These are phyloP conservation scores for Athripsodes cinereus DNA, from an alignment of 2,888 invertebrate species.

Conservation along the genomic window DNA sequence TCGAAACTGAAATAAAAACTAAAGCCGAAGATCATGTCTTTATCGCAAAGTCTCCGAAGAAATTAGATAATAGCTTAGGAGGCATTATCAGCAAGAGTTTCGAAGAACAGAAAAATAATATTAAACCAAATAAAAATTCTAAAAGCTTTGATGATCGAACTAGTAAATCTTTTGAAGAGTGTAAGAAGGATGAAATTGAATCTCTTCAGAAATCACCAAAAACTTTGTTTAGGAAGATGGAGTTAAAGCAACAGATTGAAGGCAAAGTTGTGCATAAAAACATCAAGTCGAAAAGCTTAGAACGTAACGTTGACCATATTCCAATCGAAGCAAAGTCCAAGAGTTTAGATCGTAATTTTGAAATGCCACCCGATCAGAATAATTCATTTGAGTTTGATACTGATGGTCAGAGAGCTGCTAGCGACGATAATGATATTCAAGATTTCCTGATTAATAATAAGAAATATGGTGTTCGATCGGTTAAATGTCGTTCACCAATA, in stretches of 20 bases:
- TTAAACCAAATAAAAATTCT: slow-evolving; percentile 52
- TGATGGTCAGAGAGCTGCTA: slow-evolving; percentile 37
- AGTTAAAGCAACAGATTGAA: slow-evolving; percentile 58
- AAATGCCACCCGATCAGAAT: slow-evolving; percentile 39
- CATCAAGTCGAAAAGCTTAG: slow-evolving; percentile 62
- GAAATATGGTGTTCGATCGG: slow-evolving; percentile 29
- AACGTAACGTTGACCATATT: slow-evolving; percentile 56
- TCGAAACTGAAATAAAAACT: slow-evolving; percentile 67
- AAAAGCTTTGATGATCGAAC: slow-evolving; percentile 58
- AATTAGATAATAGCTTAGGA: slow-evolving; percentile 55
- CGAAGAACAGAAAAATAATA: slow-evolving; percentile 51
- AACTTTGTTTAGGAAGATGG: slow-evolving; percentile 53
- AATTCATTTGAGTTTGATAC: slow-evolving; percentile 47
- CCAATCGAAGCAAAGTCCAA: slow-evolving; percentile 57
- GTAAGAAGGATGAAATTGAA: slow-evolving; percentile 51
- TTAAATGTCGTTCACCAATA: slow-evolving; percentile 31
- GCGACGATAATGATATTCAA: slow-evolving; percentile 14
- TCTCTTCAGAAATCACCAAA: slow-evolving; percentile 53
- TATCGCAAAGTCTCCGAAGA: slow-evolving; percentile 69
- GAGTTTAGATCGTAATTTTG: slow-evolving; percentile 61
- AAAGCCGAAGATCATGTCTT: slow-evolving; percentile 71
- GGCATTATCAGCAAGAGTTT: slow-evolving; percentile 58
- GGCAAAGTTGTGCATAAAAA: slow-evolving; percentile 59
- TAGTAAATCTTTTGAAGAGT: slow-evolving; percentile 57
- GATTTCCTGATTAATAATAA: slow-evolving; percentile 25